phyloP scores from a whole-genome alignment of 1,140 invertebrate genomes.

The Holcopasites calliopsidis region DNA sequence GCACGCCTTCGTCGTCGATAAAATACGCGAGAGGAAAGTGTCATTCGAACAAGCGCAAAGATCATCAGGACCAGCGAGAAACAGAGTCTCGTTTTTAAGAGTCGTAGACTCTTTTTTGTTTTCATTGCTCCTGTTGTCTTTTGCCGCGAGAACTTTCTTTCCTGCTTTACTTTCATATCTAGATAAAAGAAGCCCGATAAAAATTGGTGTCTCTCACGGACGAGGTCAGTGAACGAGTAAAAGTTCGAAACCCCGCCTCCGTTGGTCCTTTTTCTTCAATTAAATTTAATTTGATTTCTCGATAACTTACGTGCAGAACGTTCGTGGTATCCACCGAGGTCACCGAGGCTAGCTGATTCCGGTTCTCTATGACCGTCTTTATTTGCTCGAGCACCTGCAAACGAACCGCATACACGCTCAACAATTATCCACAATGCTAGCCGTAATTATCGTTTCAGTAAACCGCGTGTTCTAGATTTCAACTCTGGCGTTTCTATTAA shows the following conservation, averaged over 20 bases:
- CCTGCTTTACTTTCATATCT: neutral
- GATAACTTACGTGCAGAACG: slow-evolving; percentile 68
- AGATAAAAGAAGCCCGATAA: slow-evolving; percentile 19
- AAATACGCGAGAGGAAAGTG: no score
- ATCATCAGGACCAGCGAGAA: no score
- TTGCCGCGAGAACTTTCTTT: neutral
- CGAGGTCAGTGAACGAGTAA: neutral
- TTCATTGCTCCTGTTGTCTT: no score
- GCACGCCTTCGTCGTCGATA: no score
- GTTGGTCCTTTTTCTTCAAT: neutral
- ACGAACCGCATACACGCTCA: slow-evolving; percentile 32
- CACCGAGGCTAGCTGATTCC: slow-evolving; percentile 73
- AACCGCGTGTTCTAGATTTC: slow-evolving; percentile 24
- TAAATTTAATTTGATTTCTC: neutral
- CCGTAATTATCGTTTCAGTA: slow-evolving; percentile 30
- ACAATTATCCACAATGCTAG: slow-evolving; percentile 33
- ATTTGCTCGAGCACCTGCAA: slow-evolving; percentile 78
- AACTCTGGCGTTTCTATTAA: neutral
- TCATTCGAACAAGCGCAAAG: no score
- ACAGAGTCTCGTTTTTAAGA: no score
- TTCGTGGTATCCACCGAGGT: slow-evolving; percentile 62
- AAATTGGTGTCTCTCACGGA: slow-evolving; percentile 1
- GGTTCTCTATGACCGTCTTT: slow-evolving; percentile 78
- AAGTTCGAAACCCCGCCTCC: neutral
- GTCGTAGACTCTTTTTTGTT: no score